Percentiles rank a stretch among this genome's conserved stretches.
These are phyloP conservation scores for Zhuqinia jingwanae DNA, from an alignment of 2,888 invertebrate genomes.

Conservation along the genomic window DNA sequence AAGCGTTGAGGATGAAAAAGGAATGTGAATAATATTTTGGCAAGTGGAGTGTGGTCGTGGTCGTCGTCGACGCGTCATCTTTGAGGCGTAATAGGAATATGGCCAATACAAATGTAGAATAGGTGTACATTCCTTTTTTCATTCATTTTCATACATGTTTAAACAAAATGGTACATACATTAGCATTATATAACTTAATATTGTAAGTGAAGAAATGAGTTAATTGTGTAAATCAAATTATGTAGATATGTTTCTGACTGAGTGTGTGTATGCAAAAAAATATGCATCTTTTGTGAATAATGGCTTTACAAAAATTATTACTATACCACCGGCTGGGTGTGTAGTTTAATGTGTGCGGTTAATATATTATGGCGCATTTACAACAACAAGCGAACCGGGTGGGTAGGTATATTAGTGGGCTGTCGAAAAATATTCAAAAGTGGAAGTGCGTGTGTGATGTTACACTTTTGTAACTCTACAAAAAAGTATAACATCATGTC, in stretches of 20 bases:
- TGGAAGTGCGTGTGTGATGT: not conserved
- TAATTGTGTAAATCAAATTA: slow-evolving; percentile 8
- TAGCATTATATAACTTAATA: not conserved
- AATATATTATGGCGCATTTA: not conserved
- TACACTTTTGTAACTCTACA: not conserved
- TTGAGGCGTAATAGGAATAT: not conserved
- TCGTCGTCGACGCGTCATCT: not conserved
- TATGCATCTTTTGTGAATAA: too few relatives aligned
- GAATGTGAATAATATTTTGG: slow-evolving; percentile 23
- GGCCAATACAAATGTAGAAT: not conserved
- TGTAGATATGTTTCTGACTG: not conserved
- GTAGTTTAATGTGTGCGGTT: not conserved
- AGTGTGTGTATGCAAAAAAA: too few relatives aligned
- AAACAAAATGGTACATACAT: not conserved
- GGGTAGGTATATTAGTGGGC: too few relatives aligned
- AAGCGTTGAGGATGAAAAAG: not conserved
- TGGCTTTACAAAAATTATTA: not conserved
- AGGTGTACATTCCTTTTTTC: too few relatives aligned
- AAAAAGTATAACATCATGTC: too few relatives aligned
- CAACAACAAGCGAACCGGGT: too few relatives aligned
- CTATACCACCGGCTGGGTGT: too few relatives aligned
- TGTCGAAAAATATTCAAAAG: not conserved
- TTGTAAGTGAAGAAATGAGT: not conserved
- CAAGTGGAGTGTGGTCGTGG: not conserved
- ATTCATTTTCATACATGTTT: too few relatives aligned